Evolutionary conservation across 1,140 invertebrate genomes (phyloP), one percentile per base, ranked within the genome.

Genomic region (Vollenhovia emeryi): DNA sequence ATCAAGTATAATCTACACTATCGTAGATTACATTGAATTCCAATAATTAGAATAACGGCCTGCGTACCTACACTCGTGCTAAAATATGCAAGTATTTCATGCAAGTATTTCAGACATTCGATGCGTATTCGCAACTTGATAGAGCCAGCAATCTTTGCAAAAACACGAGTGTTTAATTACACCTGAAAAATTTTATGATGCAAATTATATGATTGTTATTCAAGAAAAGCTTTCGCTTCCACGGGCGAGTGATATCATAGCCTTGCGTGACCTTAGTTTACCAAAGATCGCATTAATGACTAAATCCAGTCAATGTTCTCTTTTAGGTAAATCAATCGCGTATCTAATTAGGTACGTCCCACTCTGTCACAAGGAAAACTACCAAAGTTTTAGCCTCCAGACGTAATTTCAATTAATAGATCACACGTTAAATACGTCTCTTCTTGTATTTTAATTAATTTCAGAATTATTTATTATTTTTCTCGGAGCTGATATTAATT

Each of bases 151-250:
- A 66, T 40, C 43, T 21, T 64, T 48, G 2, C 9, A 36, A 60
- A 69, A 55, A 21, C n/a, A 9, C 1, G 18, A 69, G 48, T 5
- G 4, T 57, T 30, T 4, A 71, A 18, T 80, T 71, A 30, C 13
- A 57, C 18, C 4, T 48, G 76, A 86, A 90, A 83, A 74, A 43
- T 80, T 52, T 59, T 71, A 62, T 48, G n/a, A n/a, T 80, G 62
- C 85, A 91, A 83, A 80, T 89, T 84, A 6, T 48, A 74, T 87
- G 74, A 84, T n/a, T n/a, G 87, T 88, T 91, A 87, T 87, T 84
- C 83, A 59, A 91, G 87, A 91, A 91, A 92, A 91, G 76, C 45
- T 43, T 4, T 11, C 59, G 15, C 21, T 18, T 68, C 13, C 18
- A 50, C 27, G 1, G 0, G 40, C 50, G 52, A 30, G 78, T 85